Percentiles rank a stretch among this genome's conserved stretches.
Conservation (phyloP, 2,797 vertebrate genomes). For the Rhinichthys osculus region DNA sequence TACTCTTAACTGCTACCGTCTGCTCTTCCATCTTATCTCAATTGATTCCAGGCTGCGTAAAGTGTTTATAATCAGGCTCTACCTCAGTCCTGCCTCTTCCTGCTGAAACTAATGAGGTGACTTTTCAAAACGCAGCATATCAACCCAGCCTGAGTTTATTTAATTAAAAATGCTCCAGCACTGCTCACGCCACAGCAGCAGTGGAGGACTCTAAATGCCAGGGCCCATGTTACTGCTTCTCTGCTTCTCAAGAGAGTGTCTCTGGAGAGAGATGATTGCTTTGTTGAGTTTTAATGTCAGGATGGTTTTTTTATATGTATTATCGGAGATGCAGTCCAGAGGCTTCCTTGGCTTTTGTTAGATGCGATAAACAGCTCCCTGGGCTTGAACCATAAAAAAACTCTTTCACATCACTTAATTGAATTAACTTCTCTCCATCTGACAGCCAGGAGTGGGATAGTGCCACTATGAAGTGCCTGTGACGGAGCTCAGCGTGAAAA, state of each 20-base stretch:
- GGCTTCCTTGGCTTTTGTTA: slow-evolving; percentile 52
- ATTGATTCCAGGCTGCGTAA: slow-evolving; percentile 39
- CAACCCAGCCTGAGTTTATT: slow-evolving; percentile 37
- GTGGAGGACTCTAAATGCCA: slow-evolving; percentile 52
- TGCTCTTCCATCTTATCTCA: slow-evolving; percentile 28
- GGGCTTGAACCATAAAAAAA: slow-evolving; percentile 52
- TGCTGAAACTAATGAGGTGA: slow-evolving; percentile 54
- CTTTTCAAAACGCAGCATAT: slow-evolving; percentile 52
- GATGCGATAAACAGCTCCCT: slow-evolving; percentile 53
- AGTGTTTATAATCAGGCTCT: slow-evolving; percentile 39
- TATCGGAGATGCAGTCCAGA: slow-evolving; percentile 41
- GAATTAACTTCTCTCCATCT: slow-evolving; percentile 55
- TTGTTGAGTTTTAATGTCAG: slow-evolving; percentile 59
- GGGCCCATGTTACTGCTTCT: slow-evolving; percentile 39
- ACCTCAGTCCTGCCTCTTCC: slow-evolving; percentile 21
- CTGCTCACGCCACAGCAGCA: slow-evolving; percentile 44
- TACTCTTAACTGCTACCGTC: not conserved
- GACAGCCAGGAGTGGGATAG: slow-evolving; percentile 38
- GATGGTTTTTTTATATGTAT: slow-evolving; percentile 50
- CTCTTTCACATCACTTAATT: slow-evolving; percentile 55
- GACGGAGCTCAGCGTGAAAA: not conserved
- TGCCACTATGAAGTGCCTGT: slow-evolving; percentile 42
- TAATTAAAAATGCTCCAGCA: slow-evolving; percentile 46
- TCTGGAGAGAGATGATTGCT: slow-evolving; percentile 50
- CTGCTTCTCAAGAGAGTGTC: slow-evolving; percentile 37